phyloP scores from a whole-genome alignment of 2,113 vertebrate species.

The Nesoenas mayeri region DNA sequence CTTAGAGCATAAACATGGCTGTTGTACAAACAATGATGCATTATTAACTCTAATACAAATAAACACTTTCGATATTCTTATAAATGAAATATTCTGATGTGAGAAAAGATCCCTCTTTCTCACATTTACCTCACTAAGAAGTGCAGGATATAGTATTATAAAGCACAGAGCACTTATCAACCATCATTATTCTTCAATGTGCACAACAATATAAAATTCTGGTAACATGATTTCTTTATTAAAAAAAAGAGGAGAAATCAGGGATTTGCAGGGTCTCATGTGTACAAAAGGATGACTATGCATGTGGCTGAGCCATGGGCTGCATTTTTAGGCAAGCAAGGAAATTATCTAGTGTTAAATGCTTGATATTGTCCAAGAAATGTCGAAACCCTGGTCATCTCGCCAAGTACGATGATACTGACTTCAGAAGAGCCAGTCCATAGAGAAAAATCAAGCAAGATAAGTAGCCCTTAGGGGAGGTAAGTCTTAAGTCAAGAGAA shows the following conservation, averaged over 20 bases:
- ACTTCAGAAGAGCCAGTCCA: neutral
- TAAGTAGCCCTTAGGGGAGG: neutral
- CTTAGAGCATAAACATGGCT: neutral
- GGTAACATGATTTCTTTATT: neutral
- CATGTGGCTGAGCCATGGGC: neutral
- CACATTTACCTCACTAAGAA: neutral
- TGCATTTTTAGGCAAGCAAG: neutral
- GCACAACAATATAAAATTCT: neutral
- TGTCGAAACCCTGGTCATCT: neutral
- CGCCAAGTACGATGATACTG: neutral
- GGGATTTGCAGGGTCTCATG: neutral
- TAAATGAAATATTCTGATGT: neutral
- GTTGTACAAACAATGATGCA: neutral
- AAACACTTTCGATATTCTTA: neutral
- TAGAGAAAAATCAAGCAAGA: neutral
- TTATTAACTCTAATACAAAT: neutral
- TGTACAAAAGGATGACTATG: neutral
- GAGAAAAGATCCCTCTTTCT: neutral
- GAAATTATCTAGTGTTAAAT: neutral
- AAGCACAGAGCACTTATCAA: neutral
- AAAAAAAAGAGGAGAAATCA: neutral
- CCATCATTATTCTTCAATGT: neutral
- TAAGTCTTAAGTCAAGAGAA: neutral
- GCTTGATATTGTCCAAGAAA: neutral
- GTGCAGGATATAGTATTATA: neutral